These are phyloP conservation scores for Girardinus metallicus DNA, from an alignment of 2,797 vertebrate genomes.

Conservation along the genomic window DNA sequence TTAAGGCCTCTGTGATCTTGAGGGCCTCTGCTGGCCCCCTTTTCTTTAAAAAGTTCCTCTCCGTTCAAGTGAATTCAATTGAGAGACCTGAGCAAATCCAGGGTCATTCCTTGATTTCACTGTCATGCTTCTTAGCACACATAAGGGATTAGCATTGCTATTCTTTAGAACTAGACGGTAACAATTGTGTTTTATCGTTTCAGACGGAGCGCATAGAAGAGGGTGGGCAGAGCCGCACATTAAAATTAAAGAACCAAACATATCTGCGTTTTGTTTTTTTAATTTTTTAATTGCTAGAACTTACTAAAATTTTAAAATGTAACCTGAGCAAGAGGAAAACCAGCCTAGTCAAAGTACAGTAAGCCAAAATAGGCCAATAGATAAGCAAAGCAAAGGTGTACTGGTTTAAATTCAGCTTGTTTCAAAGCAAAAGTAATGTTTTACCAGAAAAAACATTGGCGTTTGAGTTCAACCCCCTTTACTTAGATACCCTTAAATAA, in stretches of 20 bases:
- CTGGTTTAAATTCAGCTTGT: background rate
- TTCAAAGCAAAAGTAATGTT: background rate
- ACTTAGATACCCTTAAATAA: background rate
- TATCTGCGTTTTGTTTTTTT: background rate
- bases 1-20: conserved; percentile 78
- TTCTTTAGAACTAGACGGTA: conserved; percentile 61
- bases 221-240: background rate
- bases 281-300: too few relatives aligned
- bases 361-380: background rate
- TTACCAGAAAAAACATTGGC: background rate
- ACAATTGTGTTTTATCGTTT: conserved; percentile 64
- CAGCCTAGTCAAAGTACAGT: background rate
- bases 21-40: conserved; percentile 32
- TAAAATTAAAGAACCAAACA: background rate
- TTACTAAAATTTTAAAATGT: conserved; percentile 30
- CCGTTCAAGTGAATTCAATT: conserved; percentile 73
- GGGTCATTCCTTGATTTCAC: conserved; percentile 66
- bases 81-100: conserved; percentile 71
- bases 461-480: background rate
- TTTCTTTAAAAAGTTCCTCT: conserved; percentile 46
- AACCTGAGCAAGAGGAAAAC: background rate
- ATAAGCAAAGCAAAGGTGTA: background rate
- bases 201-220: conserved; percentile 31
- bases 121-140: conserved; percentile 63
- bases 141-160: conserved; percentile 72